These are phyloP conservation scores for Hecatera dysodea DNA, from an alignment of 2,888 invertebrate genomes.

Conservation along the genomic window DNA sequence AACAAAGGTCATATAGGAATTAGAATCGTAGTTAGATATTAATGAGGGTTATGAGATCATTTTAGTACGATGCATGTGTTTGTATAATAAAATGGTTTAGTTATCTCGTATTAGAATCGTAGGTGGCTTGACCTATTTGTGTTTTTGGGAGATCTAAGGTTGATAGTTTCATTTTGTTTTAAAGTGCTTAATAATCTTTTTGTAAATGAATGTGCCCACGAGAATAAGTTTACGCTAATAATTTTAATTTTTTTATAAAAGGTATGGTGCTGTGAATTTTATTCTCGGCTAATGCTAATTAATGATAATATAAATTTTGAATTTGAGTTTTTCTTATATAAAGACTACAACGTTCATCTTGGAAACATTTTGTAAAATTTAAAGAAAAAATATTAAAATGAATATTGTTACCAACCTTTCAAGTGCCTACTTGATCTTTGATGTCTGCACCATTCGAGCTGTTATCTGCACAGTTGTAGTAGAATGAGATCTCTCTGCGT, in stretches of 20 bases:
- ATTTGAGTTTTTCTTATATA: too few species aligned
- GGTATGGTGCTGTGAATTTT: too few species aligned
- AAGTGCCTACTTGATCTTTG: constrained; percentile 23
- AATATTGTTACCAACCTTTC: constrained; percentile 9
- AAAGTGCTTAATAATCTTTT: constrained; percentile 1
- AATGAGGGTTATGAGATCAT: constrained; percentile 56
- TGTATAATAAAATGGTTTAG: constrained; percentile 54
- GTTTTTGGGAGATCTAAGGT: constrained; percentile 22
- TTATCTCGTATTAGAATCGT: constrained; percentile 48
- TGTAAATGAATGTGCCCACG: background rate
- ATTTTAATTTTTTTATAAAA: too few species aligned
- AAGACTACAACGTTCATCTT: too few species aligned
- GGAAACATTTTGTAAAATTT: background rate
- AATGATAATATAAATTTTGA: too few species aligned
- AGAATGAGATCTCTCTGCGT: constrained; percentile 75
- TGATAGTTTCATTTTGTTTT: constrained; percentile 32
- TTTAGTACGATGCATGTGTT: constrained; percentile 45
- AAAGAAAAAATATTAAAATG: background rate
- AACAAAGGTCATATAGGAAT: constrained; percentile 63
- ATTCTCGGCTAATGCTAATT: too few species aligned
- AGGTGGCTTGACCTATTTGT: constrained; percentile 43
- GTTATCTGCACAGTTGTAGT: constrained; percentile 73
- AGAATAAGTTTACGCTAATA: background rate
- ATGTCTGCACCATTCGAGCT: constrained; percentile 48
- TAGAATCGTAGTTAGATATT: constrained; percentile 61